These are phyloP conservation scores for Sus scrofa DNA, from an alignment of 2,113 vertebrate species.

Conservation along the genomic window DNA sequence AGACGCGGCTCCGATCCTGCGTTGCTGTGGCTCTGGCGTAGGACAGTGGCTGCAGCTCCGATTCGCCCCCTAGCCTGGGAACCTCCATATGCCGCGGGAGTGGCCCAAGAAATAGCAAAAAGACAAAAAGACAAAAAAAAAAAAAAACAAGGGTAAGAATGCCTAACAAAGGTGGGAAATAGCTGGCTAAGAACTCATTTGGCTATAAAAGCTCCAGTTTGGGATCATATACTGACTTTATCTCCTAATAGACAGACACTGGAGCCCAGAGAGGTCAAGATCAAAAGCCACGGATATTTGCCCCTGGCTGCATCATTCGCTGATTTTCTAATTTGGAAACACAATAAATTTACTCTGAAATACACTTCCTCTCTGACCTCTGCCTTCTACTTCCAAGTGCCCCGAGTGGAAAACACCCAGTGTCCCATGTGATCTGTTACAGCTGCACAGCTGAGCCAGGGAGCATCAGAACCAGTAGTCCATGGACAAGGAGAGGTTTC, in stretches of 20 bases:
- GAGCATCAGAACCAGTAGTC: constrained; percentile 1
- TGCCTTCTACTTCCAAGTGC: not conserved
- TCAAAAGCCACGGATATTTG: not conserved
- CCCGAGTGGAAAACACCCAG: not conserved
- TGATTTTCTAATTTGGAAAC: not conserved
- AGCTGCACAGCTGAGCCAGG: not conserved
- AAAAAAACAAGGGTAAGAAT: not conserved
- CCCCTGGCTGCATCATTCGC: not conserved
- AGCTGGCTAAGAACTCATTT: not conserved
- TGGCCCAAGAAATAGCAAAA: too few relatives aligned
- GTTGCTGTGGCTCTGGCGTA: too few relatives aligned
- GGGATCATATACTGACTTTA: not conserved
- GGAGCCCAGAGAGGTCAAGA: not conserved
- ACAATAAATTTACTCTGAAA: not conserved
- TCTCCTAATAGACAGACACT: not conserved
- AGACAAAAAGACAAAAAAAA: too few relatives aligned
- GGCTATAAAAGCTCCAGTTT: not conserved
- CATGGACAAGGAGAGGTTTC: not conserved
- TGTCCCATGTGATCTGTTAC: not conserved
- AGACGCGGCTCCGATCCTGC: too few relatives aligned
- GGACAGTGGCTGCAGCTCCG: too few relatives aligned
- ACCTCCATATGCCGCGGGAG: too few relatives aligned
- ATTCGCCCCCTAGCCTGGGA: too few relatives aligned
- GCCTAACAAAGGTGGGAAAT: not conserved
- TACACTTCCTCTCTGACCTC: not conserved